Evolutionary conservation across 2,888 invertebrate species (phyloP).

Genomic region (Osmoderma eremita): DNA sequence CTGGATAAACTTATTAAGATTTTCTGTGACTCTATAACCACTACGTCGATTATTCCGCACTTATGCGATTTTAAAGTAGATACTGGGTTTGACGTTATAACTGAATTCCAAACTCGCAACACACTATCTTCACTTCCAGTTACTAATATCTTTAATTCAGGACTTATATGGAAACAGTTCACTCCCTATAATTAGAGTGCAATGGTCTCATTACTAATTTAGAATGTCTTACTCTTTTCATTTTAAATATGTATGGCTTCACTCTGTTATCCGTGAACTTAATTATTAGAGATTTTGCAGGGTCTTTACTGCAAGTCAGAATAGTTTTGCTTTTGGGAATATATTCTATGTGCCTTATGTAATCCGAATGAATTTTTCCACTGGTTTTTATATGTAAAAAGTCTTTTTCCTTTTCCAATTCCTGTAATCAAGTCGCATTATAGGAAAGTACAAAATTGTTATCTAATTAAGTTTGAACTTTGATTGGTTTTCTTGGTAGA

Average conservation of each 20-base stretch:
- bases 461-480: no score
- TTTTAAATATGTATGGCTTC: slow-evolving; percentile 67
- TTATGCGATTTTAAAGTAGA: slow-evolving; percentile 59
- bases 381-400: slow-evolving; percentile 64
- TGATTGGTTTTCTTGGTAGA: no score
- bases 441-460: no score
- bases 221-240: slow-evolving; percentile 64
- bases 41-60: slow-evolving; percentile 66
- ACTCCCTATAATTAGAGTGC: slow-evolving; percentile 65
- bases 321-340: slow-evolving; percentile 64
- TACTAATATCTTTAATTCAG: slow-evolving; percentile 65
- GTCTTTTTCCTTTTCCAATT: slow-evolving; percentile 65
- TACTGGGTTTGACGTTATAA: slow-evolving; percentile 60
- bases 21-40: slow-evolving; percentile 64
- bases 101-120: slow-evolving; percentile 70
- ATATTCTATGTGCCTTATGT: slow-evolving; percentile 65
- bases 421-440: slow-evolving; percentile 59
- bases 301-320: slow-evolving; percentile 69
- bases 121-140: slow-evolving; percentile 69
- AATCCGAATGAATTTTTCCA: slow-evolving; percentile 65
- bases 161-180: slow-evolving; percentile 68
- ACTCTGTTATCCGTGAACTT: slow-evolving; percentile 65
- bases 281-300: slow-evolving; percentile 64
- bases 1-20: slow-evolving; percentile 67
- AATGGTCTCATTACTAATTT: background rate